Evolutionary conservation across 2,797 vertebrate species (phyloP), one percentile per base, ranked within the genome.

Genomic region (Macropodus opercularis): DNA sequence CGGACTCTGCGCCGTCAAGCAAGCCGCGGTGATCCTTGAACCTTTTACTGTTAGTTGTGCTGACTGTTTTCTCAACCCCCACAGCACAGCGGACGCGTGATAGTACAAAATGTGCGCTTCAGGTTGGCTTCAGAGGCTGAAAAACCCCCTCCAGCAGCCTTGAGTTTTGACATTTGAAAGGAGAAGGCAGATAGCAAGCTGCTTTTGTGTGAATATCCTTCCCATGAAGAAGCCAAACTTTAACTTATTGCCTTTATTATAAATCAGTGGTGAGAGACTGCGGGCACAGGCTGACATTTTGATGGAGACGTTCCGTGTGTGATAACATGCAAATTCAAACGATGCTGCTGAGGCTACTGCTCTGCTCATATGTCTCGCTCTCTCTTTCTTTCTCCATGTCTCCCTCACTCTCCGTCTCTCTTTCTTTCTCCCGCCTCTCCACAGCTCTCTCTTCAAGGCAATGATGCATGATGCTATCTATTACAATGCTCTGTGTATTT

Each of bases 271-370:
- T 71, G 69, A 69, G 77, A 71, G 77, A 74, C 82, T 68, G 46
- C 46, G 19, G 84, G 81, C 87, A 43, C 60, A 43, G 60, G 51
- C 59, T 91, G 90, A 91, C 88, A 91, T 90, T 90, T 89, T 90
- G 88, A 91, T 84, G 77, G 80, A 89, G 87, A 84, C 77, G 64
- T 88, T 77, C 69, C 67, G 77, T 13, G 39, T 67, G 71, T 84
- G 87, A 90, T 90, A 87, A 90, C 78, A 90, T 90, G 89, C 84
- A 81, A 91, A 91, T 90, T 89, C 69, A 78, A 79, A 80, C 63
- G 55, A 74, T 57, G 79, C 70, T 55, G 84, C 79, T 31, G 71
- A 76, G 80, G 77, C 59, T 67, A 52, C 70, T 56, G 80, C 61
- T 62, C 61, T 57, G 75, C 61, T 85, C 74, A 62, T 57, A 63